Conservation (phyloP, 1,140 invertebrate genomes). For the Anastatus disparis region DNA sequence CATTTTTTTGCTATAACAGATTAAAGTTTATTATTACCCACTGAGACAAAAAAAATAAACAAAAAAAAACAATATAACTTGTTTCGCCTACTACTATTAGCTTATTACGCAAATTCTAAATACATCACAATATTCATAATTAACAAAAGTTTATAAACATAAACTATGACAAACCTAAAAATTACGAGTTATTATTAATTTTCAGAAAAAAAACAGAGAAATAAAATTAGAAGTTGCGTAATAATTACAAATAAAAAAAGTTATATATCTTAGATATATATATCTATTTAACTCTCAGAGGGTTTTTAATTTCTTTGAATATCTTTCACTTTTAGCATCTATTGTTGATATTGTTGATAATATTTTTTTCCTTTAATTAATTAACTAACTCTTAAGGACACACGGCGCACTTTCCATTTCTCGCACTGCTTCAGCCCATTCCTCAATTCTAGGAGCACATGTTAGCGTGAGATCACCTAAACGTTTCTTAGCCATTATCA, state of each 20-base stretch:
- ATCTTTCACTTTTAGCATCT: background rate
- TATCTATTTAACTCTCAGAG: background rate
- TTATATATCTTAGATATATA: background rate
- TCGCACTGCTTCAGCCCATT: constrained; percentile 74
- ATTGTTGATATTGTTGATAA: background rate
- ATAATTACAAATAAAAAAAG: background rate
- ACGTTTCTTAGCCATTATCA: constrained; percentile 80
- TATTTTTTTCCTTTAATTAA: background rate
- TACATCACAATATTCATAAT: background rate
- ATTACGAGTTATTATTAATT: no score
- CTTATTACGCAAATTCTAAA: constrained; percentile 8
- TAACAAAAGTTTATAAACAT: no score
- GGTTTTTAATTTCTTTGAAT: background rate
- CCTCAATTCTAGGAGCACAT: constrained; percentile 77
- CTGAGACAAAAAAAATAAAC: no score
- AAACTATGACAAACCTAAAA: no score
- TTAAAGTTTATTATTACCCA: no score
- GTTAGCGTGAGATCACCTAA: constrained; percentile 76
- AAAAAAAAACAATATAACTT: background rate
- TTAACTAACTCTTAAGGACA: constrained; percentile 67
- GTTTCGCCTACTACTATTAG: background rate
- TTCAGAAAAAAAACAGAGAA: background rate
- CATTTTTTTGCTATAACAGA: no score
- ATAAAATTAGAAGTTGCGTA: background rate
- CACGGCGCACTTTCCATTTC: constrained; percentile 75